Conservation (phyloP, 2,113 vertebrate genomes). For the Felis chaus region DNA sequence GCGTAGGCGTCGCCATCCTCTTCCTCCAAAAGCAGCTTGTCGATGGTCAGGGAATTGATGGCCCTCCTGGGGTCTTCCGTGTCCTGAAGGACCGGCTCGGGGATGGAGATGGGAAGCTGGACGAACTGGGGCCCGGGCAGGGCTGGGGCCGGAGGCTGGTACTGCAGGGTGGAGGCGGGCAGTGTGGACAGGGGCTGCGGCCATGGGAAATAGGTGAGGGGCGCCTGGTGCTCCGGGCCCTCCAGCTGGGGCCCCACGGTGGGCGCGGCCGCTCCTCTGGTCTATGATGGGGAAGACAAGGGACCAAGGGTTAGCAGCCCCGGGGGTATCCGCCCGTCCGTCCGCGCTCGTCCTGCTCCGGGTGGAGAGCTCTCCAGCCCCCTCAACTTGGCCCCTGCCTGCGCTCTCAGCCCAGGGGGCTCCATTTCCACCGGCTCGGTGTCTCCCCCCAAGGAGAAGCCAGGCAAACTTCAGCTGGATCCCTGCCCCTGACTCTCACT, state of each 20-base stretch:
- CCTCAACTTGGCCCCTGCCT: background rate
- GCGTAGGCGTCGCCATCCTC: conserved; percentile 88
- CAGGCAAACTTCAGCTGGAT: background rate
- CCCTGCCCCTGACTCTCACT: background rate
- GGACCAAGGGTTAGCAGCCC: conserved; percentile 35
- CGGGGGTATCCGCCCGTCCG: accelerated
- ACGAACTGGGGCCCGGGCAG: conserved; percentile 87
- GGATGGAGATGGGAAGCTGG: conserved; percentile 89
- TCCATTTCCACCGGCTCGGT: background rate
- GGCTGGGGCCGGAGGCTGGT: conserved; percentile 85
- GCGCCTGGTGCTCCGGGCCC: conserved; percentile 87
- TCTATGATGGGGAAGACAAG: conserved; percentile 80
- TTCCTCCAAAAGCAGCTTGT: conserved; percentile 92
- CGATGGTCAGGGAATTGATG: conserved; percentile 87
- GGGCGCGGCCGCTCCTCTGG: conserved; percentile 81
- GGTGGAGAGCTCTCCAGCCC: background rate
- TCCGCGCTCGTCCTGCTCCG: background rate
- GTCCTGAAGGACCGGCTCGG: conserved; percentile 87
- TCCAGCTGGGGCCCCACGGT: conserved; percentile 89
- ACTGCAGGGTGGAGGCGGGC: conserved; percentile 87
- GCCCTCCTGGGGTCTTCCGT: conserved; percentile 86
- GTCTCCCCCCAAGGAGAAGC: background rate
- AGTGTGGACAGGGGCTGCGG: conserved; percentile 91
- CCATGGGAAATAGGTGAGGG: conserved; percentile 94
- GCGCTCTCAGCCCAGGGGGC: background rate